Evolutionary conservation across 2,797 vertebrate genomes (phyloP), one percentile per base, ranked within the genome.

Genomic region (Podarcis siculus): DNA sequence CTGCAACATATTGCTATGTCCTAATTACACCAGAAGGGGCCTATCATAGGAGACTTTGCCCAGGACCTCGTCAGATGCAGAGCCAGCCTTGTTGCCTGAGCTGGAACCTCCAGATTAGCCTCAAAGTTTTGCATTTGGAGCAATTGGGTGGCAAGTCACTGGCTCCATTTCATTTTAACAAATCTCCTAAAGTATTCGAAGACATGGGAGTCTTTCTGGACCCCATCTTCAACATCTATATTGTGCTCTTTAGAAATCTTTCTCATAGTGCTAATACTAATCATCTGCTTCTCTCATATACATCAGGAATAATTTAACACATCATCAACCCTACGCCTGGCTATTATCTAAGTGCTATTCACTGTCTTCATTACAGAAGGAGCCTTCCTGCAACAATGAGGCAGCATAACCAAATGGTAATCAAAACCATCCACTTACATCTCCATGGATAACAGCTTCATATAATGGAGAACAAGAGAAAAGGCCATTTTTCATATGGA

Each of bases 351-450:
- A 85, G 35, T 83, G 64, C 58, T 81, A 72, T 73, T 83, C 35
- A 80, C n/a, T 80, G 30, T 9, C 71, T 84, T 75, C 45, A 71
- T 89, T 82, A 86, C 9, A 76, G 69, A 80, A 69, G 61, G 80
- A 69, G n/a, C 35, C 64, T 85, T 71, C 42, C 58, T 75, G 45
- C 30, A 82, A 86, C 35, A 87, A 71, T 69, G 61, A 67, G 71
- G 71, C 42, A 85, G 45, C 61, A 39, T 21, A 77, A 67, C 71
- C 58, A 85, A 80, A 32, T 81, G 86, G 45, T 87, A 90, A 87
- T 87, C 58, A 87, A 13, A 87, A 87, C 19, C 78, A 85, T 85
- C 79, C 42, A 82, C 78, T 85, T 89, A 75, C 32, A 89, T 55
- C 64, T 85, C 78, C 69, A 67, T 67, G 71, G 83, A 76, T 75